A percentile compares a stretch with the other conserved stretches of the same genome.
Conservation (phyloP, 2,888 invertebrate species). For the Megamerina dolium region DNA sequence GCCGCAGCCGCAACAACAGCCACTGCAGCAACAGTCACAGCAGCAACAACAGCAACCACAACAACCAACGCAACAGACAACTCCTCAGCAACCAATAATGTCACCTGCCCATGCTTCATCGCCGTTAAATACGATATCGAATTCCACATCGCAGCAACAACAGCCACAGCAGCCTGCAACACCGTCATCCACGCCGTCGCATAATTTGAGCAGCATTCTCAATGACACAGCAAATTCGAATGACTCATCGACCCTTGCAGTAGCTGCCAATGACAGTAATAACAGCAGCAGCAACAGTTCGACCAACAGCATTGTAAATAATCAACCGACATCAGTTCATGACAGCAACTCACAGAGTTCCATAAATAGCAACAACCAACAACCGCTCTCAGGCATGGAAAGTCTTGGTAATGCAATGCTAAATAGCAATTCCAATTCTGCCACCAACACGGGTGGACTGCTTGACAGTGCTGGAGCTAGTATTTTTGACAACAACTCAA, state of each 20-base stretch:
- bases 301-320: slow-evolving; percentile 47
- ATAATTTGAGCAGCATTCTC: slow-evolving; percentile 37
- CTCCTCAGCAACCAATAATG: slow-evolving; percentile 29
- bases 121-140: slow-evolving; percentile 14
- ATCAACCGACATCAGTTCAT: slow-evolving; percentile 48
- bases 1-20: slow-evolving; percentile 24
- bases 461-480: slow-evolving; percentile 34
- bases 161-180: slow-evolving; percentile 28
- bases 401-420: slow-evolving; percentile 30
- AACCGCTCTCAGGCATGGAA: slow-evolving; percentile 30
- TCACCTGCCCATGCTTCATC: slow-evolving; percentile 28
- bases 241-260: slow-evolving; percentile 45
- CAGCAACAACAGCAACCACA: slow-evolving; percentile 15
- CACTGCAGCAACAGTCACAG: slow-evolving; percentile 25
- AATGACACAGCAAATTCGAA: slow-evolving; percentile 48
- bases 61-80: slow-evolving; percentile 15
- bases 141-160: slow-evolving; percentile 13
- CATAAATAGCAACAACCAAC: slow-evolving; percentile 40
- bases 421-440: slow-evolving; percentile 42
- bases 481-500: slow-evolving; percentile 41
- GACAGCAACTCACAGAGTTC: slow-evolving; percentile 49
- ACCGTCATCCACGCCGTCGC: slow-evolving; percentile 33
- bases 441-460: slow-evolving; percentile 27
- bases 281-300: slow-evolving; percentile 47
- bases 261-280: slow-evolving; percentile 45